Conservation (phyloP, 2,113 vertebrate species). For the Triplophysa siluroides region DNA sequence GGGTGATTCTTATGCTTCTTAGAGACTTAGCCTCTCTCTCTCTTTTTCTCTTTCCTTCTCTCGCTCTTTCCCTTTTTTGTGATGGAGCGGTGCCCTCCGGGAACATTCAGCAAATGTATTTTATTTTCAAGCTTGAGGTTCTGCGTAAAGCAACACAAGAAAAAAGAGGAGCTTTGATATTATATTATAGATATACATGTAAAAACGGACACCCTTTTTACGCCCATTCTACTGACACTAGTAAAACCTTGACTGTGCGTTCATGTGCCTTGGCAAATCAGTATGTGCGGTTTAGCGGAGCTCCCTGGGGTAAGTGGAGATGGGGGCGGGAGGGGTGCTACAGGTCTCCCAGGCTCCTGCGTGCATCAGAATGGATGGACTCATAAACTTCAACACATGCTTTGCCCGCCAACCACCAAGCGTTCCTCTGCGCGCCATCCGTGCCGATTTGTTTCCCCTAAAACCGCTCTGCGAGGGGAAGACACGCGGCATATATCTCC, state of each 20-base stretch:
- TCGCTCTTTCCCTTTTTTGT: neutral
- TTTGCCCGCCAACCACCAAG: slow-evolving; percentile 44
- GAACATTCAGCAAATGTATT: neutral
- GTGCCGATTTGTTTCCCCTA: slow-evolving; percentile 33
- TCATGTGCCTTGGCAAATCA: slow-evolving; percentile 5
- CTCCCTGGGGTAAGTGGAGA: slow-evolving; percentile 25
- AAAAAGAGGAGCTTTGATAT: neutral
- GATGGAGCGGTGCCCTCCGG: neutral
- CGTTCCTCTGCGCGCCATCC: slow-evolving; percentile 15
- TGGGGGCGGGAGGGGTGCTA: slow-evolving; percentile 12
- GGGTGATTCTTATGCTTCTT: slow-evolving; percentile 83
- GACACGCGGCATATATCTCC: slow-evolving; percentile 48
- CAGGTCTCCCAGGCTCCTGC: slow-evolving; percentile 39
- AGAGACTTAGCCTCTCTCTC: slow-evolving; percentile 65
- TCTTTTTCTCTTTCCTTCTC: neutral
- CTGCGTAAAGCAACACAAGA: neutral
- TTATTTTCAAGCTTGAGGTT: neutral
- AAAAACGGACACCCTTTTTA: slow-evolving; percentile 14
- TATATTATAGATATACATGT: slow-evolving; percentile 29
- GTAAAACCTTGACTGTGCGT: slow-evolving; percentile 32
- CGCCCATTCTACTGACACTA: slow-evolving; percentile 34
- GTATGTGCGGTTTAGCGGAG: slow-evolving; percentile 1
- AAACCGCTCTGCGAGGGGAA: slow-evolving; percentile 1
- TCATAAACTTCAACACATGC: slow-evolving; percentile 52
- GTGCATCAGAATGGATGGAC: slow-evolving; percentile 49